These are phyloP conservation scores for Machimus atricapillus DNA, from an alignment of 2,888 invertebrate genomes.

Conservation along the genomic window DNA sequence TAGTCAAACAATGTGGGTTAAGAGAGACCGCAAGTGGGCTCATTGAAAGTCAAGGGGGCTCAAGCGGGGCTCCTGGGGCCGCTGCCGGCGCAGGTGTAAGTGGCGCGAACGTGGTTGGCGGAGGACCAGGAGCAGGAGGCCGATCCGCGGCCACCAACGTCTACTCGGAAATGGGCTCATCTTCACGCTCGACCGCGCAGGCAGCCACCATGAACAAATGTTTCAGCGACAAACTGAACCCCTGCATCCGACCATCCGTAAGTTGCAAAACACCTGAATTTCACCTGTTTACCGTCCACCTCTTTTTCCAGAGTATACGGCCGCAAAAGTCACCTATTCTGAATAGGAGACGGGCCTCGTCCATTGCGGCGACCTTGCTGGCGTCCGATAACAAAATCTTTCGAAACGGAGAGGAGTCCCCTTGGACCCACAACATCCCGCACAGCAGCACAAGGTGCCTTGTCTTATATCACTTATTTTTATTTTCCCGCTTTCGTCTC, in stretches of 20 bases:
- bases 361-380: conserved; percentile 57
- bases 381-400: conserved; percentile 54
- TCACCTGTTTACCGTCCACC: not conserved
- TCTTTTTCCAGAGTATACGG: conserved; percentile 51
- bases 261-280: conserved; percentile 4
- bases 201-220: conserved; percentile 44
- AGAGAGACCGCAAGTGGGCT: conserved; percentile 45
- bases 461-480: not conserved
- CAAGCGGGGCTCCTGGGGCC: not conserved
- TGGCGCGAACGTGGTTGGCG: conserved; percentile 35
- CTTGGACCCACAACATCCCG: conserved; percentile 41
- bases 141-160: conserved; percentile 27
- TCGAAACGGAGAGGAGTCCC: conserved; percentile 48
- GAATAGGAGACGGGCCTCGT: conserved; percentile 58
- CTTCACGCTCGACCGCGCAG: conserved; percentile 43
- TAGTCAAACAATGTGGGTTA: conserved; percentile 55
- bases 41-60: conserved; percentile 40
- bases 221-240: conserved; percentile 44
- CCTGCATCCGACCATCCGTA: conserved; percentile 43
- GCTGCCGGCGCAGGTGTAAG: conserved; percentile 40
- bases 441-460: conserved; percentile 48
- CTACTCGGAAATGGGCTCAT: conserved; percentile 40
- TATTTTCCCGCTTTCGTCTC: not conserved
- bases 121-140: not conserved
- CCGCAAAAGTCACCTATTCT: conserved; percentile 58